Percentiles rank a stretch among this genome's conserved stretches.
These are phyloP conservation scores for Bubalus kerabau DNA, from an alignment of 2,113 vertebrate species.

Conservation along the genomic window DNA sequence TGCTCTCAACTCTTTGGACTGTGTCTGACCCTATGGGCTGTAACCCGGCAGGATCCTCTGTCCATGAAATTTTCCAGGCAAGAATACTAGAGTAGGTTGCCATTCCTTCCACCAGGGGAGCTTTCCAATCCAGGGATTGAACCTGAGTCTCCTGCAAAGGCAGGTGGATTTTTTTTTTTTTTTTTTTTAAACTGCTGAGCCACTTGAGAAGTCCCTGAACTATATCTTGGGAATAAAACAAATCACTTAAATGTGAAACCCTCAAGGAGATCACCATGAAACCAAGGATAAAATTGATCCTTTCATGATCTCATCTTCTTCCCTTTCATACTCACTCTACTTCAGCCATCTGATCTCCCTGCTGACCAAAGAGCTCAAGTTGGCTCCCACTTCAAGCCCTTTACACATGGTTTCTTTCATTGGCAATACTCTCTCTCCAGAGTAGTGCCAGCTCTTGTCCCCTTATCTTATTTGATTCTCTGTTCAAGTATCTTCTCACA, in stretches of 20 bases:
- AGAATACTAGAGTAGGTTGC: neutral
- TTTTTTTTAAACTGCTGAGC: neutral
- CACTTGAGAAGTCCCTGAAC: neutral
- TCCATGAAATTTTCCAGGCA: neutral
- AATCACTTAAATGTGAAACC: neutral
- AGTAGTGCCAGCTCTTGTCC: neutral
- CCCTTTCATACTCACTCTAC: neutral
- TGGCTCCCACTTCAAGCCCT: neutral
- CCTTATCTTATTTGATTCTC: neutral
- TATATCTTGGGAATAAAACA: neutral
- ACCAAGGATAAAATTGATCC: neutral
- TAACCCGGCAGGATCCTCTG: neutral
- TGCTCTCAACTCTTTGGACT: neutral
- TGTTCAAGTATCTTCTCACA: neutral
- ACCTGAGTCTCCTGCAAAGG: neutral
- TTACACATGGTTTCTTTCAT: neutral
- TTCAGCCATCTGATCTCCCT: neutral
- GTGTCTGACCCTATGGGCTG: neutral
- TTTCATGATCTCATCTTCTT: neutral
- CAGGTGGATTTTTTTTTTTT: neutral
- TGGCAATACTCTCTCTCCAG: neutral
- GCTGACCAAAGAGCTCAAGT: neutral
- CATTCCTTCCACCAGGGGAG: neutral
- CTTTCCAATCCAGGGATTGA: neutral
- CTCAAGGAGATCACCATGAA: neutral